Conservation (phyloP, 1,140 invertebrate species). For the Maconellicoccus hirsutus region DNA sequence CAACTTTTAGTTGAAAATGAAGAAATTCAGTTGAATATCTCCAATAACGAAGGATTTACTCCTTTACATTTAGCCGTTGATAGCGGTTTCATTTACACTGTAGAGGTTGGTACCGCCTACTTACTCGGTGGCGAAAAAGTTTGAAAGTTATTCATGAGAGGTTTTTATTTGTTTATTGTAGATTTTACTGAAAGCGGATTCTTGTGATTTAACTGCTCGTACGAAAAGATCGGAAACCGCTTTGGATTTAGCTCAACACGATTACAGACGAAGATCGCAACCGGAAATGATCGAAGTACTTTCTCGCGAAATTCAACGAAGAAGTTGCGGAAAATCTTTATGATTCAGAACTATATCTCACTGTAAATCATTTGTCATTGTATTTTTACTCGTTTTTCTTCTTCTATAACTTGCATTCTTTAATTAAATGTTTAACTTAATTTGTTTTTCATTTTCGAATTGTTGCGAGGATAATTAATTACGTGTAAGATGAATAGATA, state of each 20-base stretch:
- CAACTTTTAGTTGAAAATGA: conserved; percentile 33
- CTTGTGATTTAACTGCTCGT: conserved; percentile 26
- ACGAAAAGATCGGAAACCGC: conserved; percentile 26
- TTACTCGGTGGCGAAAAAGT: neutral
- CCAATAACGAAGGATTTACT: conserved; percentile 35
- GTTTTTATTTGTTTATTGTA: conserved; percentile 23
- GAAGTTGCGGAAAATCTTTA: conserved; percentile 18
- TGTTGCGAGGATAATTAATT: no score
- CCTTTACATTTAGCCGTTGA: conserved; percentile 37
- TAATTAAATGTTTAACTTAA: no score
- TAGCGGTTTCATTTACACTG: conserved; percentile 36
- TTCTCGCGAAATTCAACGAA: conserved; percentile 26
- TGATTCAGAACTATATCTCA: neutral
- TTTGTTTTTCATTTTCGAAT: no score
- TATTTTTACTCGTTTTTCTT: no score
- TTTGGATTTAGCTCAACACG: conserved; percentile 30
- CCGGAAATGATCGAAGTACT: conserved; percentile 29
- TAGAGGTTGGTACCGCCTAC: conserved; percentile 28
- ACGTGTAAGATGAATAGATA: no score
- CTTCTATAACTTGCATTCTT: no score
- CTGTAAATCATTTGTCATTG: no score
- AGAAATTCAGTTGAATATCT: conserved; percentile 33
- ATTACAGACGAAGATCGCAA: conserved; percentile 29
- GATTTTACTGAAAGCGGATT: conserved; percentile 28
- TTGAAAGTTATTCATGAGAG: neutral